Evolutionary conservation across 2,888 invertebrate genomes (phyloP), one percentile per base, ranked within the genome.

Genomic region (Ennomos fuscantarius): DNA sequence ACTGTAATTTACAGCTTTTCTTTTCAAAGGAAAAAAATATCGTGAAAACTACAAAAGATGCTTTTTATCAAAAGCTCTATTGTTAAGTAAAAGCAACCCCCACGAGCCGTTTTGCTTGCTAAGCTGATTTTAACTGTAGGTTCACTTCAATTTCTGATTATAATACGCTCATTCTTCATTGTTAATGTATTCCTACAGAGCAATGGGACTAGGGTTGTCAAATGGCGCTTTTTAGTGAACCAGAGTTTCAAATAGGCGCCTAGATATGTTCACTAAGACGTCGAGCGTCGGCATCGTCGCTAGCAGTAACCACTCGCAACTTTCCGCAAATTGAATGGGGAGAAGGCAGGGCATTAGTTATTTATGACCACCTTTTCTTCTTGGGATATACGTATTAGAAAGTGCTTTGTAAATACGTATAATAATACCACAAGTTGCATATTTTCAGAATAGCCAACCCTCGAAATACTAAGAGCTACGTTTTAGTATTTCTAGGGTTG

Each of bases 61-160:
- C 57, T 66, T 68, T 69, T 69, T 70, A 70, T 72, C 66, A 68
- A 72, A 70, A 69, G 68, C 64, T 69, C 61, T 60, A 72, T 76
- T 77, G 73, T 74, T 56, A 63, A 65, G 53, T 61, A 60, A 57
- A 63, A 65, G 53, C 62, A 60, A 57, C 62, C 55, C n/a, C 66
- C 57, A 56, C 66, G 56, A 64, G 65, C 67, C 66, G 62, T 55
- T 62, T 65, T 62, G 65, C 65, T 69, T 69, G 66, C 68, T 69
- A 68, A 71, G 69, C 63, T 61, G 66, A 68, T 69, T 73, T 72
- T 65, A 66, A 72, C 67, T 61, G 70, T 62, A 68, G 62, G 63
- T 63, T 60, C 62, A 37, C 59, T 72, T 73, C 72, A 74, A 76
- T 74, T 74, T 72, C 53, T 68, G 70, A 67, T 69, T 70, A 67